A percentile compares a stretch with the other conserved stretches of the same genome.
Conservation (phyloP, 2,113 vertebrate genomes). For the Chionomys nivalis region DNA sequence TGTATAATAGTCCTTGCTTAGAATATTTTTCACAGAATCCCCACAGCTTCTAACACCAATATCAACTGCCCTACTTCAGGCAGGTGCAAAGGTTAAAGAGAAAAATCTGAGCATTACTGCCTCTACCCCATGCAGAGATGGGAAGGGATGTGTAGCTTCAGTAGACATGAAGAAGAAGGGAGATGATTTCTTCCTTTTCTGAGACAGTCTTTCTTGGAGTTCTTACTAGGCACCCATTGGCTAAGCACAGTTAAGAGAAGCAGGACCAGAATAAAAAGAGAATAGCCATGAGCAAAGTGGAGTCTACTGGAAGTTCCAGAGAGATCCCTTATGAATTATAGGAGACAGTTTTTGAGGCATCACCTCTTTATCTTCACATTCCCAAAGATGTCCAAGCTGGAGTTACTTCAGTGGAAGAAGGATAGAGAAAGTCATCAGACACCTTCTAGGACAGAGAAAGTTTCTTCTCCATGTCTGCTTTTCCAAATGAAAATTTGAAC, state of each 20-base stretch:
- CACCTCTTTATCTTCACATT: not conserved
- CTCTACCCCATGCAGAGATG: not conserved
- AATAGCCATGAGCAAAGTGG: not conserved
- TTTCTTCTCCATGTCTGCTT: not conserved
- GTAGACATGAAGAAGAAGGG: not conserved
- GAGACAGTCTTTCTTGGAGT: not conserved
- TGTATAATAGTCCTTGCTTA: not conserved
- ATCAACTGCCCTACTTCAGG: not conserved
- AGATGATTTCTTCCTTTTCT: not conserved
- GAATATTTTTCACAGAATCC: slow-evolving; percentile 61
- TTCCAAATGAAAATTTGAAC: not conserved
- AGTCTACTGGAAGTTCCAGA: not conserved
- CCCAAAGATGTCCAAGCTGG: not conserved
- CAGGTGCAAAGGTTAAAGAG: not conserved
- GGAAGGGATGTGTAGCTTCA: not conserved
- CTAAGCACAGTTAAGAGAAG: not conserved
- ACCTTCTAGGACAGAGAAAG: not conserved
- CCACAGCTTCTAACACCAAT: slow-evolving; percentile 16
- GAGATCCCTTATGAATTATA: not conserved
- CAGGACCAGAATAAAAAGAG: not conserved
- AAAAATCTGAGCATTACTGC: not conserved
- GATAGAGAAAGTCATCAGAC: not conserved
- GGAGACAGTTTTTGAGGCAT: not conserved
- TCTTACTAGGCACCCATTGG: not conserved
- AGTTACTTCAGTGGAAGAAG: not conserved